These are phyloP conservation scores for Chiridota heheva DNA, from an alignment of 35 echinoderm and acorn worm genomes.

Conservation along the genomic window DNA sequence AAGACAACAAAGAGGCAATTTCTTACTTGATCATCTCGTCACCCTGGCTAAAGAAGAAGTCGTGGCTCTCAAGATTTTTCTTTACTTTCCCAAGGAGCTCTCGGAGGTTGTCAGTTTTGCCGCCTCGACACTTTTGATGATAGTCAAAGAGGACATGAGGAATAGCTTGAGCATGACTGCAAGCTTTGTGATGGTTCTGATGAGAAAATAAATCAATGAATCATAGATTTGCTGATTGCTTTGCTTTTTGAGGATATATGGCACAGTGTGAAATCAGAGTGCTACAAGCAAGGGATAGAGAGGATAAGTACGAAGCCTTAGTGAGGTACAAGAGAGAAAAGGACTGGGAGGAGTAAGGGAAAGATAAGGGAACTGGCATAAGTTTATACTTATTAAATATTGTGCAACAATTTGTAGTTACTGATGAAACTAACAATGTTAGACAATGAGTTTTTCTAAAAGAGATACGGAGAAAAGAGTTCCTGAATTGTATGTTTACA, in stretches of 20 bases:
- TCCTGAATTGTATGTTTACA: too few species aligned
- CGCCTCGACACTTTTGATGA: slow-evolving; percentile 67
- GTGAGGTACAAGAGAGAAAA: too few species aligned
- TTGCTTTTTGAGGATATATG: not conserved
- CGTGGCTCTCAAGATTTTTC: slow-evolving; percentile 55
- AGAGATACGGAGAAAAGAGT: too few species aligned
- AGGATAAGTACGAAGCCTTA: too few species aligned
- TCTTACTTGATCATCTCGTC: slow-evolving; percentile 64
- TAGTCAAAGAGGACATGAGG: slow-evolving; percentile 89
- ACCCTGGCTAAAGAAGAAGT: slow-evolving; percentile 71
- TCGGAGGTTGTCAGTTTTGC: slow-evolving; percentile 61
- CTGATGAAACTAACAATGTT: too few species aligned
- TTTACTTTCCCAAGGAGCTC: slow-evolving; percentile 54
- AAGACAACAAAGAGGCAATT: too few species aligned
- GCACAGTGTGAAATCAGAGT: not conserved
- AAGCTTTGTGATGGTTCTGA: slow-evolving; percentile 88
- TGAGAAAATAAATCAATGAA: not conserved
- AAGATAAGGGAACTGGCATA: too few species aligned
- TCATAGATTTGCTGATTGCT: not conserved
- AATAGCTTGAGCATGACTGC: slow-evolving; percentile 51
- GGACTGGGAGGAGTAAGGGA: too few species aligned
- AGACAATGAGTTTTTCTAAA: too few species aligned
- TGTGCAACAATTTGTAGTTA: too few species aligned
- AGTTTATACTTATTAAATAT: too few species aligned
- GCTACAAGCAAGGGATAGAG: too few species aligned